Evolutionary conservation across 2,797 vertebrate genomes (phyloP), one percentile per base, ranked within the genome.

Genomic region (Hafferia zeledoni): DNA sequence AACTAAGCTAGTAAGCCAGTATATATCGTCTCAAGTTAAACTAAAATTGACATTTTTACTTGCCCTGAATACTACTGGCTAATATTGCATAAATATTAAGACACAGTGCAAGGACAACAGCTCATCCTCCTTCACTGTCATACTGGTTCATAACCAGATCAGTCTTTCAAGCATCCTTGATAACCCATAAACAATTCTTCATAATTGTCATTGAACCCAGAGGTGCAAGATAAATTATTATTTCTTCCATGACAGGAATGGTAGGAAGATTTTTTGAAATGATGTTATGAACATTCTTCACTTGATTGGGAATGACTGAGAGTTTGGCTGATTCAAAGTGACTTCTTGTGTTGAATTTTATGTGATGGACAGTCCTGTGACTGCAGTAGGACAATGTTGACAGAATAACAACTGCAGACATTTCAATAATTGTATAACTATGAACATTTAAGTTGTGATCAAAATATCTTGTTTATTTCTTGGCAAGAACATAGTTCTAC

Each of bases 221-320:
- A 90, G 90, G 80, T 93, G 88, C 95, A 95, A 95, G 44, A 91
- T 87, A 74, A 94, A 95, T 94, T 90, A 91, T 95, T 90, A 79
- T 87, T 95, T 82, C 65, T 91, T 30, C 83, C 85, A 84, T 46
- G 39, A 59, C 50, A 93, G 55, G 56, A 90, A 88, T 27, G 33
- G 72, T 46, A 52, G 31, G 37, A 81, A 87, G 72, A 86, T 69
- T 90, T 95, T 90, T 79, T 76, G 25, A 90, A 95, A 83, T 60
- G 13, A 91, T 82, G 35, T 82, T 94, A 86, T 70, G 63, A 91
- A 91, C 83, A 44, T 94, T 94, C 87, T 83, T 94, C 79, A 72
- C 19, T 94, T 96, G 82, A 88, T 92, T 91, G 67, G 31, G 91
- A 93, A 93, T 96, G 94, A 96, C 37, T 96, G 95, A 96, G 87